Percentiles rank a stretch among this genome's conserved stretches.
Conservation (phyloP, 2,797 vertebrate species). For the Lemur catta region DNA sequence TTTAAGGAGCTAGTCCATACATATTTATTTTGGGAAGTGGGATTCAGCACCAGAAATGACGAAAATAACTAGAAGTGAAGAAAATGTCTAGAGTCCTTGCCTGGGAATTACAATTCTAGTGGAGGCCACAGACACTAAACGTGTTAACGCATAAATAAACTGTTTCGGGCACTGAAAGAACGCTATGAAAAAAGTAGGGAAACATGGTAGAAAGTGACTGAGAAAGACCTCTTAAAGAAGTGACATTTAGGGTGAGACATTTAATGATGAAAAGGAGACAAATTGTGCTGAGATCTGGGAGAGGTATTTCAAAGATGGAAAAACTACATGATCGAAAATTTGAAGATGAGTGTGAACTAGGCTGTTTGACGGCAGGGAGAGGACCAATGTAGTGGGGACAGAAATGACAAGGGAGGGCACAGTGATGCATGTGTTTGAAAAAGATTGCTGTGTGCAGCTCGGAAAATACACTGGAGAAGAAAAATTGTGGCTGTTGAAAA, state of each 20-base stretch:
- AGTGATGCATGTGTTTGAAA: not conserved
- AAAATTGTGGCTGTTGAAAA: not conserved
- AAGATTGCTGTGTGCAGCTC: not conserved
- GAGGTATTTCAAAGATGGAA: not conserved
- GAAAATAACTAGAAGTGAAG: not conserved
- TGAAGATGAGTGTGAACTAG: not conserved
- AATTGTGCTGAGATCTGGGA: not conserved
- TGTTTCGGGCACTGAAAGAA: not conserved
- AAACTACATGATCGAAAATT: not conserved
- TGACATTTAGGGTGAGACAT: not conserved
- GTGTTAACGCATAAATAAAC: not conserved
- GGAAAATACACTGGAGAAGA: not conserved
- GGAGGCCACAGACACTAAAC: not conserved
- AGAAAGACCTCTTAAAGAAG: not conserved
- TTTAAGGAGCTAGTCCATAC: not conserved
- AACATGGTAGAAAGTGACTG: not conserved
- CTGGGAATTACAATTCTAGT: not conserved
- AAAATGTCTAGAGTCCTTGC: not conserved
- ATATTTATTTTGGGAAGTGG: not conserved
- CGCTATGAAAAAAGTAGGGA: not conserved
- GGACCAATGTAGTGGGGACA: not conserved
- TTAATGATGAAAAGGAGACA: not conserved
- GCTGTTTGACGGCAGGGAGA: not conserved
- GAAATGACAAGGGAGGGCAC: not conserved
- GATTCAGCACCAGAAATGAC: not conserved